Percentiles rank a stretch among this genome's conserved stretches.
These are phyloP conservation scores for Catocala nupta DNA, from an alignment of 2,888 invertebrate genomes.

Conservation along the genomic window DNA sequence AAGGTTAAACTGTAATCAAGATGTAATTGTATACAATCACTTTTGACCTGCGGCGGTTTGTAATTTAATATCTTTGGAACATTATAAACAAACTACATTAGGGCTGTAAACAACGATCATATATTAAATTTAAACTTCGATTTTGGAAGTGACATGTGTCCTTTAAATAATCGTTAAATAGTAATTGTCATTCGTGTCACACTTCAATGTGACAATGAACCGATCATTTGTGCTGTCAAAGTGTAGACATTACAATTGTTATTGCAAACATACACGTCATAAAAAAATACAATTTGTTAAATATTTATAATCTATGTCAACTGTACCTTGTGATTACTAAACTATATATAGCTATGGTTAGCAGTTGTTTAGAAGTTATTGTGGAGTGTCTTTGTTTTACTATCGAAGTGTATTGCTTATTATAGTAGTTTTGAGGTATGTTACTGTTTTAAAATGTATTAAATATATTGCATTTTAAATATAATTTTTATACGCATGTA, in stretches of 20 bases:
- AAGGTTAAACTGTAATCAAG: constrained; percentile 76
- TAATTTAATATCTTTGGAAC: constrained; percentile 68
- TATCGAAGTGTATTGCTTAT: not conserved
- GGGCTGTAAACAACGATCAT: constrained; percentile 39
- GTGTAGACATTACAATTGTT: constrained; percentile 43
- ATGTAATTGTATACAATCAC: constrained; percentile 72
- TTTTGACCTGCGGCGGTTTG: constrained; percentile 63
- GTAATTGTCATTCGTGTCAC: constrained; percentile 47
- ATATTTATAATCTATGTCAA: constrained; percentile 30
- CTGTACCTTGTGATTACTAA: constrained; percentile 26
- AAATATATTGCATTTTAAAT: too few species aligned
- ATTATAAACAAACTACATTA: constrained; percentile 61
- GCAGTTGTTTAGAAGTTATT: constrained; percentile 1
- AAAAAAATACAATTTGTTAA: constrained; percentile 30
- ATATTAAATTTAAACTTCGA: constrained; percentile 22
- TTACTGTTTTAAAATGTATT: not conserved
- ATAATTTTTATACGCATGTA: too few species aligned
- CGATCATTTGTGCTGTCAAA: constrained; percentile 47
- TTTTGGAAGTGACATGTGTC: constrained; percentile 48
- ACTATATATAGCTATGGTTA: constrained; percentile 22
- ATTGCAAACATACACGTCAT: constrained; percentile 29
- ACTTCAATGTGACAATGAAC: constrained; percentile 49
- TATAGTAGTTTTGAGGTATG: not conserved
- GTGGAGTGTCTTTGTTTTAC: not conserved
- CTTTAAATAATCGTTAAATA: constrained; percentile 37